Evolutionary conservation across 2,888 invertebrate genomes (phyloP), one percentile per base, ranked within the genome.

Genomic region (Agonum fuliginosum): DNA sequence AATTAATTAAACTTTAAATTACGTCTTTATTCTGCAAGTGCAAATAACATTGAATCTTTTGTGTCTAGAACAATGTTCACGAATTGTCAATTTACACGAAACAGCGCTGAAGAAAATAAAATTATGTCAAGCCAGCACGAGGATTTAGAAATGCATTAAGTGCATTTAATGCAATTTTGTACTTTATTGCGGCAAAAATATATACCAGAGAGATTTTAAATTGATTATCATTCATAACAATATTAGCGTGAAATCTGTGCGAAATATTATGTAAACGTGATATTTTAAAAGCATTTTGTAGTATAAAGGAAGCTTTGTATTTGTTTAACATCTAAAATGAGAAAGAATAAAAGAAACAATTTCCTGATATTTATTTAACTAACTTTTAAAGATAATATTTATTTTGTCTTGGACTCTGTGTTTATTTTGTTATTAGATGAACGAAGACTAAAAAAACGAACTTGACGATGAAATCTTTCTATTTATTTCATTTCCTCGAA

Each of bases 1-100:
- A 54, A 54, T 54, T 54, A 54, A 54, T 54, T 54, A 54, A 54
- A 54, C n/a, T 54, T 54, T 24, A 54, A 54, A 54, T 12, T 54
- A 24, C 5, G 22, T 54, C 24, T 24, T 12, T 12, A 37, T 54
- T 22, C 22, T 54, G n/a, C 24, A 24, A 54, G 24, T 54, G 24
- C 24, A 24, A 54, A 54, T 22, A 24, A 12, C 54, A 12, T 3
- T 37, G 37, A 37, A 22, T 54, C 54, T 54, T 37, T 37, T 10
- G 37, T 37, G 8, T 37, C 20, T 48, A 5, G 43, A 43, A 43
- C 48, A 48, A 10, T 3, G 48, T 48, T 48, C 12, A n/a, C 24
- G 22, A 22, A 24, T 54, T 24, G 22, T 54, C 54, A 54, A 54
- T 54, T 54, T 54, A 24, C 12, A 12, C n/a, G 54, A 54, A 54